phyloP scores from a whole-genome alignment of 2,113 vertebrate species.

The Oreochromis spilurus region DNA sequence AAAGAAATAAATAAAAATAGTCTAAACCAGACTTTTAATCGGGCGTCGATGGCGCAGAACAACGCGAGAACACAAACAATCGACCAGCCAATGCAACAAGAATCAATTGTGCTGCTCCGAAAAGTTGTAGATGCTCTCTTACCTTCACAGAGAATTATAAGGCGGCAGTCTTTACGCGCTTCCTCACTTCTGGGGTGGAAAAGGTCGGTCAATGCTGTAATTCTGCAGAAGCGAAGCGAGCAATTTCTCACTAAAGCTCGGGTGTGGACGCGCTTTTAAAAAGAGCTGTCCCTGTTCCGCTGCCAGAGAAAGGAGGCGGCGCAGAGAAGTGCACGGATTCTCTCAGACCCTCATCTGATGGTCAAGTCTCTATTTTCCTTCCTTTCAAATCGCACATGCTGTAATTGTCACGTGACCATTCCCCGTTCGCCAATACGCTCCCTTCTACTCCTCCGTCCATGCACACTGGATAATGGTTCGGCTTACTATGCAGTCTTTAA shows the following conservation, averaged over 20 bases:
- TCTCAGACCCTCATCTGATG: constrained; percentile 18
- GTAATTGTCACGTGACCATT: constrained; percentile 50
- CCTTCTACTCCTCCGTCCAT: constrained; percentile 6
- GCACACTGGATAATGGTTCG: neutral
- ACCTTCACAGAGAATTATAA: constrained; percentile 5
- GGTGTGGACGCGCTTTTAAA: neutral
- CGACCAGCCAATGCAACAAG: neutral
- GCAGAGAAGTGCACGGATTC: neutral
- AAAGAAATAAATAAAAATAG: neutral
- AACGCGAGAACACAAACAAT: neutral
- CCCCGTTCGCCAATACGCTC: constrained; percentile 29
- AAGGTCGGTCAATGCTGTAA: neutral
- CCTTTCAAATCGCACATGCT: constrained; percentile 47
- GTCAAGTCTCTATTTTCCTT: constrained; percentile 14
- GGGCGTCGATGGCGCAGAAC: neutral
- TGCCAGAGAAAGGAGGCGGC: neutral
- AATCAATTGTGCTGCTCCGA: neutral
- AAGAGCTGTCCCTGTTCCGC: neutral
- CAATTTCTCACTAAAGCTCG: neutral
- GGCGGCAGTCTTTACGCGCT: neutral
- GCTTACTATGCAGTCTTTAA: neutral
- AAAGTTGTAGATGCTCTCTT: constrained; percentile 32
- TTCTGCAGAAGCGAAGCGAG: neutral
- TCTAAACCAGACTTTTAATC: neutral
- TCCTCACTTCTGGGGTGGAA: neutral